Base-by-base conservation (phyloP, 2,888 invertebrate species). In the Tubulanus polymorphus region DNA sequence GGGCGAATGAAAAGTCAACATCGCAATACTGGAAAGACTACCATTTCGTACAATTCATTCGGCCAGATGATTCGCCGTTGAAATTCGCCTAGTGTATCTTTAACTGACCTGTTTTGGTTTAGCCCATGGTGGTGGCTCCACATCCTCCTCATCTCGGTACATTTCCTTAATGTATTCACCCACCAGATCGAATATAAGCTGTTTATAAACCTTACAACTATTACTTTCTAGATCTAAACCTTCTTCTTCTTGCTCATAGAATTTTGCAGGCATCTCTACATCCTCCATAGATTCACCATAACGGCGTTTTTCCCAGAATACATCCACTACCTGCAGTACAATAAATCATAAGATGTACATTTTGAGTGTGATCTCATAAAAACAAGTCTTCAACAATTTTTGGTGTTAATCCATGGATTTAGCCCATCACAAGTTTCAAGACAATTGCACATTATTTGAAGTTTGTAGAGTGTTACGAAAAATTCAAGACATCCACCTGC, bases 71-170 rank as follows among this genome's bases (percentile, higher is more conserved):
- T n/a, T n/a, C 12, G 10, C 12, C 25, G 45, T 66, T 65, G 64
- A 64, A 70, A 62, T 68, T 71, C 57, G 68, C 68, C 51, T 65
- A 66, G 18, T 64, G 65, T 60, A 61, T 63, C 48, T n/a, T n/a
- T n/a, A n/a, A n/a, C n/a, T 32, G 35, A 35, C 8, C 15, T 61
- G 67, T 55, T 72, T 79, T 45, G 80, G 78, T 60, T 80, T 80
- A 59, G 82, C 76, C 85, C 85, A 85, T 10, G 83, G 81, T 0
- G 83, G 82, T 1, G 79, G 79, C n/a, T 65, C 63, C 25, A 65
- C 61, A 37, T 68, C 69, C 23, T 67, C 58, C 30, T 74, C 73
- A 28, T 69, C 69, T 53, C 65, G 64, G 57, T 76, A 77, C 50
- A 76, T 68, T 29, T 76, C 76, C n/a, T 63, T 54, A 26, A 78